Conservation (phyloP, 2,888 invertebrate species). For the Cylindroiulus punctatus region DNA sequence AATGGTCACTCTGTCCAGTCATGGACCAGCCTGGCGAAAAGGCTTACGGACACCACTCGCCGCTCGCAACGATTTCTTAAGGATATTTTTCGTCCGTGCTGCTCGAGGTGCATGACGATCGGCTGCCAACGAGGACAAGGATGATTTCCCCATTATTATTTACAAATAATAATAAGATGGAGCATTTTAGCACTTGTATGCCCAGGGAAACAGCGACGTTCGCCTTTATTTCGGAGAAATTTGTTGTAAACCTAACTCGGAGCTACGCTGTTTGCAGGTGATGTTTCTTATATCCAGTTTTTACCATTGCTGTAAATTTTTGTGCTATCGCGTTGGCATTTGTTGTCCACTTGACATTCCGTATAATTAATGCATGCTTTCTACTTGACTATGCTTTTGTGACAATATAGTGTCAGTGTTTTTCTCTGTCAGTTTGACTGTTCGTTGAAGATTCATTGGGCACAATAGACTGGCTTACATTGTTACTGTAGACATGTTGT, state of each 20-base stretch:
- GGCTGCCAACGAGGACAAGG: background rate
- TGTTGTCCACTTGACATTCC: background rate
- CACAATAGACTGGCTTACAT: no score
- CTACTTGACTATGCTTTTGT: background rate
- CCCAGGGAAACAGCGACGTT: background rate
- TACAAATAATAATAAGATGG: conserved; percentile 50
- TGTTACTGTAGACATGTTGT: no score
- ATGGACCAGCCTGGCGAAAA: background rate
- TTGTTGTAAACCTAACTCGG: conserved; percentile 7
- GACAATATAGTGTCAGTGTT: no score
- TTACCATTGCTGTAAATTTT: background rate
- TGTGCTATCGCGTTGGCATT: background rate
- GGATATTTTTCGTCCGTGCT: background rate
- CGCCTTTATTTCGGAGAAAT: background rate
- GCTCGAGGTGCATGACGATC: conserved; percentile 32
- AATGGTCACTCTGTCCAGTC: conserved; percentile 51
- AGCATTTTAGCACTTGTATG: conserved; percentile 5
- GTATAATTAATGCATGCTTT: conserved; percentile 9
- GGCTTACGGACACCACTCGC: background rate
- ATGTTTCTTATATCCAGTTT: conserved; percentile 28
- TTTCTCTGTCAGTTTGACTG: no score
- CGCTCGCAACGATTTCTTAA: background rate
- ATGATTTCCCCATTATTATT: conserved; percentile 14
- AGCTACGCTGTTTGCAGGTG: conserved; percentile 45
- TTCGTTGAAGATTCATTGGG: no score